Evolutionary conservation across 2,113 vertebrate genomes (phyloP).

Genomic region (Catharus fuscescens): DNA sequence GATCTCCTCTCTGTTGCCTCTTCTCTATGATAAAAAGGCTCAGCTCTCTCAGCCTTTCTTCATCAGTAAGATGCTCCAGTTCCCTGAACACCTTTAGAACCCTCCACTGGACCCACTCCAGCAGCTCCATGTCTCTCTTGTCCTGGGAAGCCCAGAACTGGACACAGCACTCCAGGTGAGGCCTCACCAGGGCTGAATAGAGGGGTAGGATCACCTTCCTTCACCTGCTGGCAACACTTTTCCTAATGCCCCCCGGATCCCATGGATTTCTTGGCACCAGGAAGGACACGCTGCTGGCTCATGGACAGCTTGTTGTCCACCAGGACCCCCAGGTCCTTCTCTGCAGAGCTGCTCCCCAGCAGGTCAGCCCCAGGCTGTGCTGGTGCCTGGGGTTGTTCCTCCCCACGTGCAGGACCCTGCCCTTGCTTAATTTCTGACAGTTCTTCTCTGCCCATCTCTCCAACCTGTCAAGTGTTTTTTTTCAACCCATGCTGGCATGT

Average conservation of each 20-base stretch:
- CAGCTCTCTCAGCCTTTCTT: neutral
- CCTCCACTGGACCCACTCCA: fast-evolving
- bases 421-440: fast-evolving
- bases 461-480: neutral
- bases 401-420: neutral
- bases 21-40: neutral
- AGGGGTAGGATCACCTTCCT: neutral
- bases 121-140: neutral
- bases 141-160: neutral
- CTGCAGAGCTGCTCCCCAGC: neutral
- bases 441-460: neutral
- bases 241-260: neutral
- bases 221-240: neutral
- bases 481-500: neutral
- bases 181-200: neutral
- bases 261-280: neutral
- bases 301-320: neutral
- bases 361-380: neutral
- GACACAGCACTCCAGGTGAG: neutral
- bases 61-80: too few species aligned
- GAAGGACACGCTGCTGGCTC: neutral
- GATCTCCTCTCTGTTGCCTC: neutral
- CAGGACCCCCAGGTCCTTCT: neutral
- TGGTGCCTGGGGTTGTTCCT: neutral
- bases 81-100: too few species aligned